Conservation (phyloP, 2,113 vertebrate species). For the Muntiacus reevesi region DNA sequence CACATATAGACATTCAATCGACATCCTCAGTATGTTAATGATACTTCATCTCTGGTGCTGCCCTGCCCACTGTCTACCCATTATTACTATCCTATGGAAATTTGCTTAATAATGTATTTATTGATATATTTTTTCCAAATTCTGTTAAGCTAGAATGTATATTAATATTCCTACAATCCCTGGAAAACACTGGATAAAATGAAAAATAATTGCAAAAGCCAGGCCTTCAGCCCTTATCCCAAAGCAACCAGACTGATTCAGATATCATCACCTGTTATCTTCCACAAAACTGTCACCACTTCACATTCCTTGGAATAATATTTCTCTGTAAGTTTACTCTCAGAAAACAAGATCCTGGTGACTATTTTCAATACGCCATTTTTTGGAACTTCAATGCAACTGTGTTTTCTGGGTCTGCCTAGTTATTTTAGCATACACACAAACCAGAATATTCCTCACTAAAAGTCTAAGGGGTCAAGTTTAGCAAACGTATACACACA, state of each 20-base stretch:
- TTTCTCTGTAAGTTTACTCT: background rate
- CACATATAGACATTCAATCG: fast-evolving
- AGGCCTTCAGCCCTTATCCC: background rate
- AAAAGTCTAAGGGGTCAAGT: background rate
- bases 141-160: background rate
- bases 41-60: background rate
- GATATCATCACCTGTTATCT: background rate
- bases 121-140: background rate
- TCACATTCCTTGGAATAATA: background rate
- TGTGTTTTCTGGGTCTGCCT: background rate
- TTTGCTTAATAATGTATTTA: background rate
- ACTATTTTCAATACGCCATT: background rate
- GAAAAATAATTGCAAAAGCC: background rate
- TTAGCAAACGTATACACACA: background rate
- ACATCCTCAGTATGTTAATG: fast-evolving
- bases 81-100: background rate
- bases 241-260: background rate
- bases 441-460: background rate
- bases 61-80: no score
- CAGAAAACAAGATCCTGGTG: background rate
- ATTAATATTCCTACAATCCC: background rate
- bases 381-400: background rate
- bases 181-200: background rate
- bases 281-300: background rate
- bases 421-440: background rate